Evolutionary conservation across 2,113 vertebrate genomes (phyloP), one percentile per base, ranked within the genome.

Genomic region (Apteryx owenii): DNA sequence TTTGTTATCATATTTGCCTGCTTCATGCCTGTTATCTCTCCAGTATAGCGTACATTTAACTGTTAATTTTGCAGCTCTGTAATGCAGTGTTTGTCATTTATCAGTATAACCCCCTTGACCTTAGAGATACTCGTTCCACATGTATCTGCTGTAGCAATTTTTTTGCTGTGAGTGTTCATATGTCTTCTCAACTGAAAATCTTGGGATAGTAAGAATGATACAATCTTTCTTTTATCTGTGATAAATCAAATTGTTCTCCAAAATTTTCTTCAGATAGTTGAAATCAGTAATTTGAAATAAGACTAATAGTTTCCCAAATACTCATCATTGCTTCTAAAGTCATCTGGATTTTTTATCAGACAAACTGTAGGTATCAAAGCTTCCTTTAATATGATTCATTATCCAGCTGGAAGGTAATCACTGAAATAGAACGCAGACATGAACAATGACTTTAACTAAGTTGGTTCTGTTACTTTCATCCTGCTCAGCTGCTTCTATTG

Each of bases 371-470:
- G 85, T 68, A 95, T 77, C 68, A 60, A 85, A 81, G 51, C 65
- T 86, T 81, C 85, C 85, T 94, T 91, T 96, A 90, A 53, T 71
- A 65, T 88, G 89, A 96, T 95, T 95, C 81, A 95, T 95, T 88
- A 85, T 73, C 88, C 79, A 80, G 1, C 71, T 72, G 46, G 79
- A 97, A 75, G 51, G 68, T 85, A 78, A 95, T 95, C 87, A 60
- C 94, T 93, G 81, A 90, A 92, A 85, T 50, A 68, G 85, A 95
- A 48, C 13, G 4, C 42, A 70, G 95, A 96, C 89, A 82, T 95
- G 96, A 96, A 96, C 93, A 92, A 95, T 91, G 95, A 94, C 93
- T 93, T 94, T 64, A 94, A 88, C 90, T 95, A 91, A 95, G 94
- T 85, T 96, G 68, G 64, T 89, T 95, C 5, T 0, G 96, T 96